Base-by-base conservation (phyloP, 64 coral and sea anemone genomes). In the Catalaphyllia jardinei region DNA sequence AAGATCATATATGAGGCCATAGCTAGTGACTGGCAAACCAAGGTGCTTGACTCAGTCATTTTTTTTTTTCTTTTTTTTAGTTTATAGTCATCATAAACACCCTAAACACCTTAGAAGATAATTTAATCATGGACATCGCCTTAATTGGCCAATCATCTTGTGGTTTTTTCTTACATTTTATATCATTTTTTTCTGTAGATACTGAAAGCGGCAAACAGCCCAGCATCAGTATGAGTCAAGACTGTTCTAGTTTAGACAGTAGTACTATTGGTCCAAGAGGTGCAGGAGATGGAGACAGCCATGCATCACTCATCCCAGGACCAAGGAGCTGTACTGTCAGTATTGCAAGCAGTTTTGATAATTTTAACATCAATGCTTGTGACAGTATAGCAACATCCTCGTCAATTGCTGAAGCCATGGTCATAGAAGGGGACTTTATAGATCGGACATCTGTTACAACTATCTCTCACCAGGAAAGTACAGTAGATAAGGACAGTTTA, bases 281-380 rank as follows among this genome's bases (percentile, higher is more conserved):
- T 39, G 89, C 19, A 42, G 91, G 79, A 18, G 97, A 99, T 69
- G 92, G 86, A 14, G 95, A 92, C 50, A 98, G 95, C 39, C 95
- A 98, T 6, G 93, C 93, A 13, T 99, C 97, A 4, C 88, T 99
- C 17, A 93, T 99, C 46, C 97, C 97, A 62, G 97, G 90, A 19
- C 97, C 97, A 12, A 88, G 97, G 13, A 99, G 97, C 74, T 99
- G 97, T 31, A 95, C 97, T n/a, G 94, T 95, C 22, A 99, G 97
- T 54, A 99, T 99, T 75, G 86, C 97, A 52, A 99, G 97, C 77
- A 99, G 97, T 76, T 95, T 99, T 78, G 97, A 99, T 81, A 99
- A 99, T 69, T 93, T 99, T 38, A 95, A 99, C 72, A 85, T 93
- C 24, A 98, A 92, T 29, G 22, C 79, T 72, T 77, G 61, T 64